Conservation (phyloP, 2,113 vertebrate genomes). For the Eurypyga helias region DNA sequence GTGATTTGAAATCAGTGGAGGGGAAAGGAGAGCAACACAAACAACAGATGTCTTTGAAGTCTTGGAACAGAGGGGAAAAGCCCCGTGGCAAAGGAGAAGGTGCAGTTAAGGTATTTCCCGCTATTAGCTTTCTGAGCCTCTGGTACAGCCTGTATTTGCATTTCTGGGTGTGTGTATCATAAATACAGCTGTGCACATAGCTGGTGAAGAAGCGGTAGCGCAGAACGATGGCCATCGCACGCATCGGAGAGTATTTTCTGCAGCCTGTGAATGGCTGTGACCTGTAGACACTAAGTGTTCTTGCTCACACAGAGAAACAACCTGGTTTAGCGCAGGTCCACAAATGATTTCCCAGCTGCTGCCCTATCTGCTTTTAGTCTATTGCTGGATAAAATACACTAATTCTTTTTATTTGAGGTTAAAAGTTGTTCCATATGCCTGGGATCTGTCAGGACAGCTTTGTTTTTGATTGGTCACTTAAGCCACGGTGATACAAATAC, state of each 20-base stretch:
- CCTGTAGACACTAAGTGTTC: not conserved
- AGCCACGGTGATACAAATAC: not conserved
- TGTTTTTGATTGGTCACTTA: not conserved
- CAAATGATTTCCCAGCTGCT: not conserved
- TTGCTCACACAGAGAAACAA: not conserved
- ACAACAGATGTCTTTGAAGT: slow-evolving; percentile 28
- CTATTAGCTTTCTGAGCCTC: not conserved
- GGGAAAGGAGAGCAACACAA: slow-evolving; percentile 26
- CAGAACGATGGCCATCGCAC: not conserved
- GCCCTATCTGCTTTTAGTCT: not conserved
- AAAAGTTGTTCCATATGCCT: not conserved
- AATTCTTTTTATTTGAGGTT: not conserved
- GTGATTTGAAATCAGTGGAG: slow-evolving; percentile 42
- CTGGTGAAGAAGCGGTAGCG: not conserved
- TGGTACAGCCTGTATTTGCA: not conserved
- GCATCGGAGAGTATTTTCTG: not conserved
- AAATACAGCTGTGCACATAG: not conserved
- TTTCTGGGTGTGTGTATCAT: not conserved
- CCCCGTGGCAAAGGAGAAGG: not conserved
- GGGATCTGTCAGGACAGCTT: not conserved
- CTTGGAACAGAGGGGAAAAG: not conserved
- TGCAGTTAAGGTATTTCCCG: not conserved
- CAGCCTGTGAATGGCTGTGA: not conserved
- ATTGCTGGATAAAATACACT: not conserved
- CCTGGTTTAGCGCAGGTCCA: not conserved